Evolutionary conservation across 2,888 invertebrate species (phyloP).

Genomic region (Watsonalla binaria): DNA sequence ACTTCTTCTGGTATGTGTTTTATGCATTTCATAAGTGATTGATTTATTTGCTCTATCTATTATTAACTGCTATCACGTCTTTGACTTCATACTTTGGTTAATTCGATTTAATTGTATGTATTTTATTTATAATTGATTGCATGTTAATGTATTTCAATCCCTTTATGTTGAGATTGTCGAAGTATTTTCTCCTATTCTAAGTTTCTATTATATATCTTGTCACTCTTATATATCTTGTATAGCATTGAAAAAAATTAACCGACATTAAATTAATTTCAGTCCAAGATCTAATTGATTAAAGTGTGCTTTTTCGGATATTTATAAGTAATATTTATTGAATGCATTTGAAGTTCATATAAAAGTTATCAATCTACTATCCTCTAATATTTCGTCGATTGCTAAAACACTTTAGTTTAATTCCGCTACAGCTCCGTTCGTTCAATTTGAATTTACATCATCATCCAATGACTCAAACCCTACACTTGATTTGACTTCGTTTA

Average conservation of each 20-base stretch:
- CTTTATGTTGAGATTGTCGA: too few species aligned
- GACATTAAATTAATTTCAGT: too few species aligned
- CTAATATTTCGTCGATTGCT: not conserved
- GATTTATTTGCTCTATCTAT: slow-evolving; percentile 4
- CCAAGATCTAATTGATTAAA: too few species aligned
- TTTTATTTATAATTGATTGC: too few species aligned
- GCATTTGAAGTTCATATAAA: too few species aligned
- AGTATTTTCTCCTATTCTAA: too few species aligned
- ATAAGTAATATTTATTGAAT: too few species aligned
- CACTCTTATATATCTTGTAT: too few species aligned
- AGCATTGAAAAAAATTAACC: too few species aligned
- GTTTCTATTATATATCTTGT: too few species aligned
- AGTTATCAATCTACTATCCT: not conserved
- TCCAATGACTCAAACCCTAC: slow-evolving; percentile 5
- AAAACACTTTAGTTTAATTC: not conserved
- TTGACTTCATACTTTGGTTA: not conserved
- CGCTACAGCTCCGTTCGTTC: not conserved
- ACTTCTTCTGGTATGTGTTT: slow-evolving; percentile 13
- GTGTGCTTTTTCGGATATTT: too few species aligned
- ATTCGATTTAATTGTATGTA: not conserved
- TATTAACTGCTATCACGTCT: slow-evolving; percentile 5
- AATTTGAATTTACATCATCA: not conserved
- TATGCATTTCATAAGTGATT: slow-evolving; percentile 9
- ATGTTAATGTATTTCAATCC: too few species aligned
- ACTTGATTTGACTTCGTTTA: slow-evolving; percentile 11